Evolutionary conservation across 2,797 vertebrate species (phyloP).

Genomic region (Enteromius anoplus): DNA sequence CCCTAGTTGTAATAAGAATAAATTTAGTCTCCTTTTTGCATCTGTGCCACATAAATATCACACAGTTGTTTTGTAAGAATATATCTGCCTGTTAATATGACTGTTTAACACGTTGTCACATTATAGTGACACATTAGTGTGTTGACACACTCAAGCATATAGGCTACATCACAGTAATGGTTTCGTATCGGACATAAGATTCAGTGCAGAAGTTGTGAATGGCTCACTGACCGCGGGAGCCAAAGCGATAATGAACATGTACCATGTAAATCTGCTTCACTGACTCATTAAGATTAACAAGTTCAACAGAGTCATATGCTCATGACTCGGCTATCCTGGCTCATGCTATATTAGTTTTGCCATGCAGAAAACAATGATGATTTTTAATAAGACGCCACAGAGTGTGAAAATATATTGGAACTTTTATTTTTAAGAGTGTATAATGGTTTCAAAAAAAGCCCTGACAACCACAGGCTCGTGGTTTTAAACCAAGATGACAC

Average conservation of each 20-base stretch:
- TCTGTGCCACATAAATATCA: conserved; percentile 1
- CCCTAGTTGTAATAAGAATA: not conserved
- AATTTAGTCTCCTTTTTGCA: not conserved
- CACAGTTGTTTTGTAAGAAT: conserved; percentile 7
- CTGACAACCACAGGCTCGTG: not conserved
- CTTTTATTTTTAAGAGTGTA: not conserved
- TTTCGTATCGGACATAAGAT: not conserved
- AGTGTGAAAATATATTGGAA: not conserved
- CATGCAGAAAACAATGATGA: not conserved
- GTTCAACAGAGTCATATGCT: not conserved
- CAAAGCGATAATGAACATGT: not conserved
- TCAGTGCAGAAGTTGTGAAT: not conserved
- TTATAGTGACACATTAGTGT: not conserved
- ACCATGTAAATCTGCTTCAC: not conserved
- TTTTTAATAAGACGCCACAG: not conserved
- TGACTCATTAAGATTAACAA: not conserved
- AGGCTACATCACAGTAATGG: not conserved
- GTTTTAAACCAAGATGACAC: conserved; percentile 14
- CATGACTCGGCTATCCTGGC: not conserved
- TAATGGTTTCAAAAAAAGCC: not conserved
- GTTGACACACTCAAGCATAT: not conserved
- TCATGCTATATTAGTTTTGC: not conserved
- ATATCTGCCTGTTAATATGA: not conserved
- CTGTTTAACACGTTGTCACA: not conserved
- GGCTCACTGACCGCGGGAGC: not conserved